Conservation (phyloP, 2,113 vertebrate species). For the Ifrita kowaldi region DNA sequence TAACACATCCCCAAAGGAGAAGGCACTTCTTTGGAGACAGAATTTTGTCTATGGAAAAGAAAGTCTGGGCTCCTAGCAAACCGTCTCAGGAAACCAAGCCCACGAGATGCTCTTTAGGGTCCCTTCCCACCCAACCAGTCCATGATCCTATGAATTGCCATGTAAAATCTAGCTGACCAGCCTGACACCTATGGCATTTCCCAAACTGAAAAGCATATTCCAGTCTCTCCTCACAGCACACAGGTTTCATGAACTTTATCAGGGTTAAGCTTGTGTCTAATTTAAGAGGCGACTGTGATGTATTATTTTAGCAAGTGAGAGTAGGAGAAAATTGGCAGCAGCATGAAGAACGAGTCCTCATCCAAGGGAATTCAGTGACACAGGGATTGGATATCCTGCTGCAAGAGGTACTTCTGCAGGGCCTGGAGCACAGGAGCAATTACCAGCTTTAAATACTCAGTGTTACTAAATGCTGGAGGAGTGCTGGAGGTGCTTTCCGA, state of each 20-base stretch:
- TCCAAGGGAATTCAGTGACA: neutral
- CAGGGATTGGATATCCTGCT: neutral
- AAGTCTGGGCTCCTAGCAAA: neutral
- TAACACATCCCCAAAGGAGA: neutral
- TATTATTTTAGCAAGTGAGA: neutral
- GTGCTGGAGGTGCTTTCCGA: neutral
- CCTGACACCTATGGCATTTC: neutral
- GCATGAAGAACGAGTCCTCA: neutral
- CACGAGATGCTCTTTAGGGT: neutral
- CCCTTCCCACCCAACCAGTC: neutral
- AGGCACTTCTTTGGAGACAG: neutral
- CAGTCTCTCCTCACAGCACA: neutral
- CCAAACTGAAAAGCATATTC: neutral
- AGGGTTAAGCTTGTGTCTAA: neutral
- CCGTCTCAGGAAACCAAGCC: neutral
- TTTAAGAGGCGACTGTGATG: neutral
- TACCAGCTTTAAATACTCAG: rapidly evolving
- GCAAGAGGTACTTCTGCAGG: neutral
- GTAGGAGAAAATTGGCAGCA: neutral
- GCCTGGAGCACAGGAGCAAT: neutral
- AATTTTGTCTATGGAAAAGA: neutral
- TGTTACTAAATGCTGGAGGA: neutral
- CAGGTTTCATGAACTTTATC: neutral
- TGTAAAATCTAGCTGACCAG: neutral
- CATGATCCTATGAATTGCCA: rapidly evolving